phyloP scores from a whole-genome alignment of 2,113 vertebrate genomes.

The Ibidorhyncha struthersii region DNA sequence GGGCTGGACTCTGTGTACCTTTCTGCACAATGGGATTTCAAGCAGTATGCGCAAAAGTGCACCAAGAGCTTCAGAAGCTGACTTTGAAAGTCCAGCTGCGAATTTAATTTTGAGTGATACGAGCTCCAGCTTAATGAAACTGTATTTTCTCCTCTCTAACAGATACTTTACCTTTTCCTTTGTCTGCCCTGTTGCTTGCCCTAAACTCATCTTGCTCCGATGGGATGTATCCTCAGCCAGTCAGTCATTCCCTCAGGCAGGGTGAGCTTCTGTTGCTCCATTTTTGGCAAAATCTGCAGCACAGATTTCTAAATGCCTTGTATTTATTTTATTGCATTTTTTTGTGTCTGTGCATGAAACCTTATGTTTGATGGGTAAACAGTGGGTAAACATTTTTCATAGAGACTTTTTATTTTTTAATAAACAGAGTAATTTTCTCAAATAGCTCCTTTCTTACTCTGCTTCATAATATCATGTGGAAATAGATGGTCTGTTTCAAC shows the following conservation, averaged over 20 bases:
- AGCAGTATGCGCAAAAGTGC: neutral
- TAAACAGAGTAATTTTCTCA: slow-evolving; percentile 33
- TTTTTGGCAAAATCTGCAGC: slow-evolving; percentile 62
- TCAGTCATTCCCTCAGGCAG: slow-evolving; percentile 40
- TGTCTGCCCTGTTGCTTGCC: slow-evolving; percentile 7
- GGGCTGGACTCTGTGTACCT: neutral
- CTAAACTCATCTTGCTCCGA: neutral
- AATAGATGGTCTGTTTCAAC: slow-evolving; percentile 66
- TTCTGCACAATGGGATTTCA: neutral
- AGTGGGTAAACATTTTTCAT: slow-evolving; percentile 50
- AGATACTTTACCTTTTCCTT: slow-evolving; percentile 8
- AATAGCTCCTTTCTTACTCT: slow-evolving; percentile 8
- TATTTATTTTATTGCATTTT: slow-evolving; percentile 45
- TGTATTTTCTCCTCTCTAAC: neutral
- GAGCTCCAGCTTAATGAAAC: neutral
- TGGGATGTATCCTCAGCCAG: neutral
- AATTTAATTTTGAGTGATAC: slow-evolving; percentile 24
- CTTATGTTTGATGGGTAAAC: slow-evolving; percentile 64
- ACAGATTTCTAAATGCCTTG: slow-evolving; percentile 69
- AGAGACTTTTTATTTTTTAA: slow-evolving; percentile 43
- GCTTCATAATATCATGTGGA: slow-evolving; percentile 12
- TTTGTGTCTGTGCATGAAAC: slow-evolving; percentile 52
- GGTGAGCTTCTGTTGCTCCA: slow-evolving; percentile 41
- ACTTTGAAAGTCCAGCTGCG: slow-evolving; percentile 6
- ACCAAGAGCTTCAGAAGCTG: neutral